Base-by-base conservation (phyloP, 2,113 vertebrate genomes). In the Solea solea region DNA sequence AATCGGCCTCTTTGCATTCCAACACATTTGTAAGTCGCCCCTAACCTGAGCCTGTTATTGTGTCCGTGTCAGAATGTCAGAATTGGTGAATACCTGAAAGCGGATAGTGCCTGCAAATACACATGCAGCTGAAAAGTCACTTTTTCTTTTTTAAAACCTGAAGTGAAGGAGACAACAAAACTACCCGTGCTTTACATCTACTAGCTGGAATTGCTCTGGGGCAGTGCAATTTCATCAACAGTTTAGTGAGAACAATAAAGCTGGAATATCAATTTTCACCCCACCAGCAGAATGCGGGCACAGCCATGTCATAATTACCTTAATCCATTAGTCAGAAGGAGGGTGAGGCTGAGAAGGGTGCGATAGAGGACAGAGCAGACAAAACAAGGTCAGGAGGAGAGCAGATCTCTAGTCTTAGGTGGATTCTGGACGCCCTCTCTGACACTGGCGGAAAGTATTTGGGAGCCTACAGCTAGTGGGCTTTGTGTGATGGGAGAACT, bases 241-340 rank as follows among this genome's bases (percentile, higher is more conserved):
- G 86, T 88, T 87, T 72, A 85, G 88, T 91, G 88, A 89, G 85
- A 91, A 83, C 75, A 82, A 82, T 83, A 88, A 85, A 89, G 69
- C 69, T 67, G 76, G 85, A 91, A 92, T 89, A 90, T 90, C 85
- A 91, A 93, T 94, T 93, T 89, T 93, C 92, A 94, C 90, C 86
- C 87, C 34, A 87, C 82, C 80, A 91, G 88, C 89, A 93, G 89
- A 94, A 93, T 92, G 92, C 89, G 90, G 91, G 86, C 86, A 90
- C 89, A 83, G 90, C 81, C 78, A 68, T 78, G 88, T 84, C 80
- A 88, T 91, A 88, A 94, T 93, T 85, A 86, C 84, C 83, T 84
- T 89, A 87, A 92, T 92, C 88, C 86, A 92, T 92, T 88, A 86
- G 86, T 90, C 85, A 88, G 81, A 68, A 71, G 63, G 65, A 86